Evolutionary conservation across 2,888 invertebrate species (phyloP), one percentile per base, ranked within the genome.

Genomic region (Trachelus iudaicus): DNA sequence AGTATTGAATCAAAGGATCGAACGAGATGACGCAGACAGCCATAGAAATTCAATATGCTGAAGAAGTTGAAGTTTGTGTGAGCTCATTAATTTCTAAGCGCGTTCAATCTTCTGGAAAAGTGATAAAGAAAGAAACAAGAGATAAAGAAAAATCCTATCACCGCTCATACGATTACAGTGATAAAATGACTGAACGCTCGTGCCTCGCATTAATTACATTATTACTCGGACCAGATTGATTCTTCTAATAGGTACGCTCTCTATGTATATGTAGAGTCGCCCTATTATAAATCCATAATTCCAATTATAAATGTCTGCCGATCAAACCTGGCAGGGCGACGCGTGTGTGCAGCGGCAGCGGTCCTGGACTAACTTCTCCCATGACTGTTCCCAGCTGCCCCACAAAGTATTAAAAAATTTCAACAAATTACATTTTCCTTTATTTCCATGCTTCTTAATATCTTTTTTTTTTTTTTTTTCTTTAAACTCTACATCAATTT

Each of bases 281-380:
- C 23, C 23, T 23, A 23, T 56, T 56, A 23, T 23, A 56, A 56
- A 23, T 56, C 23, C 15, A 23, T 79, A 76, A 75, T 81, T 81
- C 34, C 76, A 77, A 89, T 90, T 92, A 93, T 85, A 94, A 94
- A 90, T 94, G 93, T 92, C 93, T 94, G 84, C 94, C 94, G 83
- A 94, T 93, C 90, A 94, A 93, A 92, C 94, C 94, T 92, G 94
- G 94, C 88, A 94, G 93, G 86, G 93, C 93, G 92, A 94, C 93
- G 90, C 94, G 92, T 85, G 94, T 94, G 91, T 93, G 93, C 91
- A 94, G 94, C 89, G 93, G 92, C 92, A 93, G 93, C 94, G 93
- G 88, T 90, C 88, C 89, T 87, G 87, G 89, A 89, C 87, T 87
- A 88, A 90, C 86, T 83, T 89, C 90, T 89, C 87, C 87, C 85